A percentile compares a stretch with the other conserved stretches of the same genome.
phyloP scores from a whole-genome alignment of 2,888 invertebrate genomes.

The Blastobasis lacticolella region DNA sequence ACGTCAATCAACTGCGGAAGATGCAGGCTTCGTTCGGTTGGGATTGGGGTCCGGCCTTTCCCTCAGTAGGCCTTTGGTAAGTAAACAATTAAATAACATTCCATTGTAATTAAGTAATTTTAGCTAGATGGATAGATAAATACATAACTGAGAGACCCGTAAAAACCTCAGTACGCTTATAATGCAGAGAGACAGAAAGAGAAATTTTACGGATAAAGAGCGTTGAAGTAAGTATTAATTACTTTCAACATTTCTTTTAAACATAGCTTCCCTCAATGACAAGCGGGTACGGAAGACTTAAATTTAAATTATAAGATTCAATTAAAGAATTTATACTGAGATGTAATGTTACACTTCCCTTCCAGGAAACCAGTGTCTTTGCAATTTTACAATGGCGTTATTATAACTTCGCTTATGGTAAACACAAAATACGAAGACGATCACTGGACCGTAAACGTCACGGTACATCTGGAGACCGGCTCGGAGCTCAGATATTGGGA shows the following conservation, averaged over 20 bases:
- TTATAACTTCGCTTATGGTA: conserved; percentile 77
- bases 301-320: too few species aligned
- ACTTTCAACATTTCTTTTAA: too few species aligned
- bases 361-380: conserved; percentile 79
- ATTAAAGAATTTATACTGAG: too few species aligned
- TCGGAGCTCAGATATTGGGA: conserved; percentile 22
- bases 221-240: too few species aligned
- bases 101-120: background rate
- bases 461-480: conserved; percentile 43
- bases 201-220: too few species aligned
- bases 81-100: conserved; percentile 1
- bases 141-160: too few species aligned
- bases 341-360: conserved; percentile 12
- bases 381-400: conserved; percentile 76
- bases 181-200: too few species aligned
- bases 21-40: conserved; percentile 96
- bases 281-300: too few species aligned
- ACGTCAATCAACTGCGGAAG: conserved; percentile 92
- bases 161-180: too few species aligned
- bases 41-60: conserved; percentile 98
- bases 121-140: too few species aligned
- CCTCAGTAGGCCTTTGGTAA: conserved; percentile 94
- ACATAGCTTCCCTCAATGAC: too few species aligned
- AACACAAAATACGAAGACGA: conserved; percentile 31
- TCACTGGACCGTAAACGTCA: conserved; percentile 41